Conservation (phyloP, 1,140 invertebrate species). For the Agrypnia vestita region DNA sequence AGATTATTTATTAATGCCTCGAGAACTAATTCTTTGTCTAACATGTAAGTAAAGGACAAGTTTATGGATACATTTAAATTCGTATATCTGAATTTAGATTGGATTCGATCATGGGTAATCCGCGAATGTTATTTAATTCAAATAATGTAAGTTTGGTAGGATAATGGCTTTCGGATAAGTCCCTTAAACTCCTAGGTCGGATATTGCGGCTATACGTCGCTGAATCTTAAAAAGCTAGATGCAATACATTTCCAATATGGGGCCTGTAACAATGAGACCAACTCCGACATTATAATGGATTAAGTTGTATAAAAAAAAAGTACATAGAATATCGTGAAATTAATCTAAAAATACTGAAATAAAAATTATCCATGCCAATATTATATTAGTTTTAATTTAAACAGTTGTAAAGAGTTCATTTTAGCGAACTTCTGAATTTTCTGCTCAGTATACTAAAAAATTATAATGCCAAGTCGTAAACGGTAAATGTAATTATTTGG, state of each 20-base stretch:
- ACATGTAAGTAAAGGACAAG: constrained; percentile 6
- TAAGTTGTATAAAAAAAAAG: no score
- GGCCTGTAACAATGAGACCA: no score
- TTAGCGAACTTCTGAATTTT: no score
- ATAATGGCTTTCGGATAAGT: constrained; percentile 59
- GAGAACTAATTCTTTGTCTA: not conserved
- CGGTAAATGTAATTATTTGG: no score
- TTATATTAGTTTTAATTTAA: no score
- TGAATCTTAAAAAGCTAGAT: constrained; percentile 52
- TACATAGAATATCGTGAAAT: no score
- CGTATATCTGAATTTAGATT: constrained; percentile 47
- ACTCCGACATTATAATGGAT: no score
- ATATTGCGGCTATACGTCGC: constrained; percentile 56
- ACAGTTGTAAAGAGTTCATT: no score
- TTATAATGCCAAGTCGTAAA: no score
- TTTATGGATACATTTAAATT: constrained; percentile 39
- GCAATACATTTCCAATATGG: constrained; percentile 11
- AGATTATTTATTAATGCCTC: constrained; percentile 6
- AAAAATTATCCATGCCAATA: no score
- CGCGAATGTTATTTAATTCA: constrained; percentile 61
- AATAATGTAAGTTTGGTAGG: constrained; percentile 55
- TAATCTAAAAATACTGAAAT: no score
- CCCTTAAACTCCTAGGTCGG: constrained; percentile 49
- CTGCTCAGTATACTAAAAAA: no score
- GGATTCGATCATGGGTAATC: constrained; percentile 49